These are phyloP conservation scores for Lytechinus variegatus DNA, from an alignment of 35 echinoderm and acorn worm species.

Conservation along the genomic window DNA sequence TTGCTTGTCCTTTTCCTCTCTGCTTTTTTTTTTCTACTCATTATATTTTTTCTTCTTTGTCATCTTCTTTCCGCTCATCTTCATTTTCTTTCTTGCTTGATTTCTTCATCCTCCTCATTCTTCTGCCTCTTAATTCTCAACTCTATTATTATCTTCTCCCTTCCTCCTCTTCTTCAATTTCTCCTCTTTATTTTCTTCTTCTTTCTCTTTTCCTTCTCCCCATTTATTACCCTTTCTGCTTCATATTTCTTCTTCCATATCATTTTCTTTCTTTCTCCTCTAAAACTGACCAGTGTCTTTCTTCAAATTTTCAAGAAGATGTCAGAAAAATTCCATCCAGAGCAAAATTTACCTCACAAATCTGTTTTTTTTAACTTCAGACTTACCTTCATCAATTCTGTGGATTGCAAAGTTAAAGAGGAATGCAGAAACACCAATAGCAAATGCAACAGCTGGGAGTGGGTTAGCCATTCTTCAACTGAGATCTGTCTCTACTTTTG, in stretches of 20 bases:
- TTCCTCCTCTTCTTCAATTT: not conserved
- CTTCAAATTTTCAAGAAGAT: too few species aligned
- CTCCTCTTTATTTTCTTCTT: not conserved
- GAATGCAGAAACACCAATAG: constrained; percentile 63
- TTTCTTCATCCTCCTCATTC: not conserved
- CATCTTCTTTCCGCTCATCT: not conserved
- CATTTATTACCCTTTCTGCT: not conserved
- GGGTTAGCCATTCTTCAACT: constrained; percentile 65
- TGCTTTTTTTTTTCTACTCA: too few species aligned
- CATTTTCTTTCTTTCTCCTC: too few species aligned
- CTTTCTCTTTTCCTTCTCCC: not conserved
- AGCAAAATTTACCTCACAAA: too few species aligned
- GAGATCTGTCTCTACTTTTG: not conserved
- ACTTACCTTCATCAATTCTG: constrained; percentile 94
- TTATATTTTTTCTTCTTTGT: not conserved
- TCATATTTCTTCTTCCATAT: too few species aligned
- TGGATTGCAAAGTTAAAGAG: constrained; percentile 88
- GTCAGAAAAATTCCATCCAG: too few species aligned
- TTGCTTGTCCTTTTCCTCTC: too few species aligned
- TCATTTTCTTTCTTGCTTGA: not conserved
- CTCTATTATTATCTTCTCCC: not conserved
- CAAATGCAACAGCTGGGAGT: constrained; percentile 64
- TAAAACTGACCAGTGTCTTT: too few species aligned
- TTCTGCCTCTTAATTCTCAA: not conserved
- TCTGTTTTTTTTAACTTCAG: not conserved